Conservation (phyloP, 2,888 invertebrate species). For the Eupithecia insigniata region DNA sequence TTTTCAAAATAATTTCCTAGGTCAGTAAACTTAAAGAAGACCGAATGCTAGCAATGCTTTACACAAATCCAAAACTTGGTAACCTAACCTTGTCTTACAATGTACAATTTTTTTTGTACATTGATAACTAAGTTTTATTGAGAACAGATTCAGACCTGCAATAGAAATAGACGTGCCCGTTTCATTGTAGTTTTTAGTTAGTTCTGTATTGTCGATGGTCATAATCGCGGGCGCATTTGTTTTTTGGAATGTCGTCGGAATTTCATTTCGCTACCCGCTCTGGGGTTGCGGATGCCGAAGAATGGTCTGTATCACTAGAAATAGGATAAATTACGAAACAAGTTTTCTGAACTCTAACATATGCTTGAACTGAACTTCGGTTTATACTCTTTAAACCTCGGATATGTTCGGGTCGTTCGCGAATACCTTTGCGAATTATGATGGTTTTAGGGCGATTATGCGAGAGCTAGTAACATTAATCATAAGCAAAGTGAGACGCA, state of each 20-base stretch:
- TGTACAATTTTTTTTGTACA: neutral
- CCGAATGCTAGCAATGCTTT: too few species aligned
- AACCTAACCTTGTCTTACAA: neutral
- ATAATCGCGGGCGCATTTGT: conserved; percentile 57
- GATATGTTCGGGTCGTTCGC: neutral
- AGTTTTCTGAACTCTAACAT: neutral
- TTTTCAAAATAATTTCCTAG: too few species aligned
- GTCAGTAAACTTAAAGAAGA: too few species aligned
- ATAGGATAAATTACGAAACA: conserved; percentile 7
- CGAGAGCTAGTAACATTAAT: neutral
- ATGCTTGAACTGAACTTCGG: neutral
- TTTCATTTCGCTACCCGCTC: conserved; percentile 79
- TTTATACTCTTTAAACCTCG: neutral
- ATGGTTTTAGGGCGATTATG: neutral
- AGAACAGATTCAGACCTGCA: neutral
- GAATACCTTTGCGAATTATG: neutral
- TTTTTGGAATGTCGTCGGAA: conserved; percentile 71
- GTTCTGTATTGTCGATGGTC: conserved; percentile 50
- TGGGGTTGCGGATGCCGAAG: conserved; percentile 31
- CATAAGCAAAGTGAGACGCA: neutral
- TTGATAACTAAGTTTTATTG: neutral
- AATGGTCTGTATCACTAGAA: conserved; percentile 21
- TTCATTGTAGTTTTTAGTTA: conserved; percentile 48
- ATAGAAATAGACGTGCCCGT: neutral
- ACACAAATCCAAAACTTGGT: neutral